phyloP scores from a whole-genome alignment of 1,140 invertebrate genomes.

The Neodiprion virginianus region DNA sequence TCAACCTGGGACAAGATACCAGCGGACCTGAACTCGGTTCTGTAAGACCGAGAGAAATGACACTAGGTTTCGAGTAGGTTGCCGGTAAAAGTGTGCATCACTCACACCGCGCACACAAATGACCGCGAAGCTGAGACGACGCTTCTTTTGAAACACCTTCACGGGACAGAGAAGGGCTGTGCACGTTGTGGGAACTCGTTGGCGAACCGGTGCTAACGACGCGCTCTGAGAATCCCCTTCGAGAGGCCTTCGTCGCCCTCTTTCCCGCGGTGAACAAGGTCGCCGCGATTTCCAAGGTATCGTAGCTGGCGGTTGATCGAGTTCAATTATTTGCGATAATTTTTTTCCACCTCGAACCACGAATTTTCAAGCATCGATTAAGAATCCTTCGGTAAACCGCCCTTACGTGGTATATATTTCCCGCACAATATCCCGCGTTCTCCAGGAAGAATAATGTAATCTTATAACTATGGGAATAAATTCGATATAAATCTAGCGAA shows the following conservation, averaged over 20 bases:
- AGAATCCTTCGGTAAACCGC: background rate
- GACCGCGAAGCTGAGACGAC: no score
- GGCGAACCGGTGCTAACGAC: background rate
- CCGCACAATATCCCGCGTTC: background rate
- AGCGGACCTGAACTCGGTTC: no score
- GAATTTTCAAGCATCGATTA: background rate
- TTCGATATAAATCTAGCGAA: no score
- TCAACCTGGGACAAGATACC: no score
- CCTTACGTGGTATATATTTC: background rate
- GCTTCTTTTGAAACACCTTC: no score
- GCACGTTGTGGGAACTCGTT: slow-evolving; percentile 4
- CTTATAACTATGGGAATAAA: no score
- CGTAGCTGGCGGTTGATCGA: background rate
- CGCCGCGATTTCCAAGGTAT: background rate
- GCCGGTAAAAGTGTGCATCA: no score
- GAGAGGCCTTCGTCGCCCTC: background rate
- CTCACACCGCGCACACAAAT: no score
- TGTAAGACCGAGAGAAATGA: no score
- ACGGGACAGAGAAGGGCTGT: background rate
- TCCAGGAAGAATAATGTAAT: no score
- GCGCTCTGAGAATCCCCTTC: background rate
- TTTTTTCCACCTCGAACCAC: no score
- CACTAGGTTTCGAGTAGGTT: no score
- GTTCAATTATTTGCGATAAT: background rate
- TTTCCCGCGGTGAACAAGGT: background rate